Evolutionary conservation across 2,797 vertebrate species (phyloP), one percentile per base, ranked within the genome.

Genomic region (Paguma larvata): DNA sequence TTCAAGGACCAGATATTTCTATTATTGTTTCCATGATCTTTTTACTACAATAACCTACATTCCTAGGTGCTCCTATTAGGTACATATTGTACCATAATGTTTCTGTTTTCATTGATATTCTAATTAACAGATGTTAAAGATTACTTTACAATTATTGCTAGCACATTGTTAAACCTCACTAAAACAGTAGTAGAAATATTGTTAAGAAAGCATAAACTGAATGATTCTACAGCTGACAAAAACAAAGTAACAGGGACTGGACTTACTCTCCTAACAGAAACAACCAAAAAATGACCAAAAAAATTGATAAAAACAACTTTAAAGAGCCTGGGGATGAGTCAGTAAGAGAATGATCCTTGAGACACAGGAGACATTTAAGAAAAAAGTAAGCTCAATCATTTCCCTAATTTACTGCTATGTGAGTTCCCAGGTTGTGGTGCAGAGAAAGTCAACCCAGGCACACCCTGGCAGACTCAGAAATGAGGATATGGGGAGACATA

Each of bases 101-200:
- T 88, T 75, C 38, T 91, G 3, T 12, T 92, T 88, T 86, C 73
- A 80, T 77, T 77, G 38, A 83, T 63, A 46, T 59, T 82, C 62
- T 78, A 80, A 75, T 70, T 68, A 95, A 68, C 1, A 91, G 6
- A 10, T 75, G 27, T 90, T 84, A 91, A 84, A 91, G 51, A 86
- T 65, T 2, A 91, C 9, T 87, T 87, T 41, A 84, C 70, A 88
- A 94, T 70, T 75, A 11, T 72, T 92, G 13, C 21, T 86, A 83
- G 25, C 7, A 53, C 14, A 27, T 38, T 53, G 1, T 18, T 92
- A 94, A 94, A 62, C 80, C n/a, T 77, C n/a, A 94, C 8, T 65
- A 67, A 94, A 92, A 41, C 21, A 8, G 23, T 44, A 27, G 13
- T 48, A 72, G 83, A 80, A 91, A 72, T 85, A 91, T 59, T 56